Evolutionary conservation across 2,113 vertebrate species (phyloP), one percentile per base, ranked within the genome.

Genomic region (Lepus timidus): DNA sequence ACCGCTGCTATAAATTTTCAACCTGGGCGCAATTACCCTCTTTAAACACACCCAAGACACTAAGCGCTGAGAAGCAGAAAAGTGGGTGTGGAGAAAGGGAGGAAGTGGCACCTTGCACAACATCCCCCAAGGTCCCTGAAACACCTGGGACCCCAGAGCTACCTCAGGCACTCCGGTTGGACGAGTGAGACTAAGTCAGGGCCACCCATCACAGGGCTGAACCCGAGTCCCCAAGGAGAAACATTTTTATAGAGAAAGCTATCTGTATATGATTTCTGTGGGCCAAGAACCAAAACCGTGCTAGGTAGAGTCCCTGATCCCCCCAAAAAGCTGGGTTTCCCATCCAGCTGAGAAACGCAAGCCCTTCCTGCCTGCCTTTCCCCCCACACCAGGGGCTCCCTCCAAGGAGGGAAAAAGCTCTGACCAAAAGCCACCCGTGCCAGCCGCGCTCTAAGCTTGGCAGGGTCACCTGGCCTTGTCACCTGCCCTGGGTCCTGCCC

Each of bases 1-100:
- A 97, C 96, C 95, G 90, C 96, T 96, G 96, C 94, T 96, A 91
- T 97, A 96, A 97, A 96, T 97, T 96, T 97, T 94, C 94, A 97
- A 97, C 96, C 95, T 96, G 82, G 88, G 83, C 95, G 93, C 96
- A 97, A 97, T 97, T 97, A 97, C 91, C 85, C 79, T 96, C 94
- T 95, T 96, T 95, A 95, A 97, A 97, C 97, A 97, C 96, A 89
- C 97, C 97, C 97, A 97, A 95, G 96, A 96, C 73, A 96, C 75
- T 92, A 88, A 93, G 76, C 16, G 19, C 55, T 49, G 64, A 83
- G 70, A 11, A 58, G 12, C 19, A 14, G n/a, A 58, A 67, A 19
- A 3, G 6, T 2, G 7, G 20, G 14, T 10, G 74, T 39, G 62
- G 49, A 88, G 44, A 91, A 91, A 93, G 76, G 64, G 44, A 88